Base-by-base conservation (phyloP, 1,140 invertebrate genomes). In the Mercenaria mercenaria region DNA sequence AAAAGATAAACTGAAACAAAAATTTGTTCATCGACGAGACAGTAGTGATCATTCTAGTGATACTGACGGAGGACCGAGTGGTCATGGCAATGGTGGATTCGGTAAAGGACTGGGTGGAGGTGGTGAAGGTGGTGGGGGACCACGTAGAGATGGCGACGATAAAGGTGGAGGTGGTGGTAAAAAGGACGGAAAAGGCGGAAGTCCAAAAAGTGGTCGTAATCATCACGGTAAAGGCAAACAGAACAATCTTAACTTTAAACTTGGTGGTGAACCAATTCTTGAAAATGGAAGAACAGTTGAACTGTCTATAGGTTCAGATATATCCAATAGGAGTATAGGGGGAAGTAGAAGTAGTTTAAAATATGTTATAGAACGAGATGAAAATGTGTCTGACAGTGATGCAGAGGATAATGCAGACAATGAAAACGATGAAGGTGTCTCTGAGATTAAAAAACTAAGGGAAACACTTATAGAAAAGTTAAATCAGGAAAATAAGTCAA, bases 1-100 rank as follows among this genome's bases (percentile, higher is more conserved):
- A 39, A 97, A 97, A 29, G 97, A 98, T 69, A 98, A 98, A 95
- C 96, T 97, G 61, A 96, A 96, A 41, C 96, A 96, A 43, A 94
- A 95, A 69, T 94, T 95, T 88, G 95, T 94, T 69, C 94, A 95
- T 81, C 91, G 94, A 10, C 88, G 95, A 39, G 95, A 95, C 86
- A 95, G 94, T 90, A 95, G 95, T 91, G 95, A 96, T 82, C 95
- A 96, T 91, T 95, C 95, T 67, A 96, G 95, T 93, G 95, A 96
- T 86, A 96, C 95, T 2, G 95, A 96, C 77, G 94, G 93, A 20
- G 94, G 92, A 0, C 91, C 91, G 69, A 92, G 91, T 43, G 91
- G 92, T 47, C 85, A 90, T 52, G 91, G 87, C 20, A 88, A 91
- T 20, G 91, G 92, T 26, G 93, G 93, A 13, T 87, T 88, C n/a